Percentiles rank a stretch among this genome's conserved stretches.
Conservation (phyloP, 2,113 vertebrate species). For the Rhegmatorhina hoffmannsi region DNA sequence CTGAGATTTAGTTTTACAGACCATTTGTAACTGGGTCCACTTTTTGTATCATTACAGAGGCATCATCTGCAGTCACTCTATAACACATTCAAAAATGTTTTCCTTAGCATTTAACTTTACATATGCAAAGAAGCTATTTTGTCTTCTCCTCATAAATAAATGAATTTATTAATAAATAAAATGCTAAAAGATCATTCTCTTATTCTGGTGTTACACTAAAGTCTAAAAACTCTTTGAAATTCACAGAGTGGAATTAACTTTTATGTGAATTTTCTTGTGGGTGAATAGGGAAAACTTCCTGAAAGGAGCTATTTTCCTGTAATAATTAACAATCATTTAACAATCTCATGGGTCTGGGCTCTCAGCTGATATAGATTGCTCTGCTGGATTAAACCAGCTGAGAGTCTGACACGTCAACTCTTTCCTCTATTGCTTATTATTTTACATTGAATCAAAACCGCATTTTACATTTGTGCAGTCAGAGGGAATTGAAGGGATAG, state of each 20-base stretch:
- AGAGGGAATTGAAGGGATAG: neutral
- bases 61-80: neutral
- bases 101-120: conserved; percentile 9
- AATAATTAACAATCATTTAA: conserved; percentile 66
- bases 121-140: neutral
- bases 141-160: neutral
- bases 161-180: neutral
- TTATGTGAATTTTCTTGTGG: conserved; percentile 39
- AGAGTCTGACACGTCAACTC: conserved; percentile 31
- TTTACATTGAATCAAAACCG: conserved; percentile 19
- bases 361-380: conserved; percentile 47
- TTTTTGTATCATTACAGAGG: neutral
- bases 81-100: conserved; percentile 2
- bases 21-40: neutral
- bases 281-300: conserved; percentile 34
- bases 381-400: conserved; percentile 50
- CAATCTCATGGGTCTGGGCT: conserved; percentile 21
- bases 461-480: conserved; percentile 17
- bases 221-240: conserved; percentile 25
- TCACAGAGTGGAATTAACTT: conserved; percentile 11
- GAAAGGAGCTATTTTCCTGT: conserved; percentile 54
- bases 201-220: neutral
- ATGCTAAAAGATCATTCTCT: neutral
- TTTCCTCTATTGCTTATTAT: conserved; percentile 25
- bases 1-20: neutral